A percentile compares a stretch with the other conserved stretches of the same genome.
These are phyloP conservation scores for Hypolimnas misippus DNA, from an alignment of 2,888 invertebrate species.

Conservation along the genomic window DNA sequence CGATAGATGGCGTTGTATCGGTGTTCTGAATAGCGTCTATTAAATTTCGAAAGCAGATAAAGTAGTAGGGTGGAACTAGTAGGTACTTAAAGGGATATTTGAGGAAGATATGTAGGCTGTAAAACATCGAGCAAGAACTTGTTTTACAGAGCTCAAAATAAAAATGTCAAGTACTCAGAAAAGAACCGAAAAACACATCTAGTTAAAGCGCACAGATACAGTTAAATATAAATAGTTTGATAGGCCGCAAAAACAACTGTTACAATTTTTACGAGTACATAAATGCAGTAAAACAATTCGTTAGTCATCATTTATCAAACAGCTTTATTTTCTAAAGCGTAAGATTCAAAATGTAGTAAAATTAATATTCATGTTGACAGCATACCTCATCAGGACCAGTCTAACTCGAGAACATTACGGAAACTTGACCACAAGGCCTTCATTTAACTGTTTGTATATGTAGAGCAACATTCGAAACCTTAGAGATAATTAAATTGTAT, in stretches of 20 bases:
- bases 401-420: constrained; percentile 66
- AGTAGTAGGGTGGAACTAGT: no score
- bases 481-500: constrained; percentile 30
- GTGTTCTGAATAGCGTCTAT: no score
- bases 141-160: no score
- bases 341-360: constrained; percentile 28
- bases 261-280: constrained; percentile 14
- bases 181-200: no score
- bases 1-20: no score
- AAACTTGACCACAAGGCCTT: constrained; percentile 78
- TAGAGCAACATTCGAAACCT: constrained; percentile 53
- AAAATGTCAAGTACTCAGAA: no score
- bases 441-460: constrained; percentile 60
- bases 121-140: no score
- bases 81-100: no score
- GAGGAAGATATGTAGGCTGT: no score
- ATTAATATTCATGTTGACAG: constrained; percentile 29
- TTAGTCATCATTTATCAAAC: neutral
- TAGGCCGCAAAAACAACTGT: constrained; percentile 17
- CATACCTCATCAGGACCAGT: constrained; percentile 47
- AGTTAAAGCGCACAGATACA: constrained; percentile 1
- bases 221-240: constrained; percentile 17
- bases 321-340: constrained; percentile 14
- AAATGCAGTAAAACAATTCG: neutral
- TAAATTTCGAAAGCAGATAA: no score